Evolutionary conservation across 2,113 vertebrate species (phyloP).

Genomic region (Gobiocypris rarus): DNA sequence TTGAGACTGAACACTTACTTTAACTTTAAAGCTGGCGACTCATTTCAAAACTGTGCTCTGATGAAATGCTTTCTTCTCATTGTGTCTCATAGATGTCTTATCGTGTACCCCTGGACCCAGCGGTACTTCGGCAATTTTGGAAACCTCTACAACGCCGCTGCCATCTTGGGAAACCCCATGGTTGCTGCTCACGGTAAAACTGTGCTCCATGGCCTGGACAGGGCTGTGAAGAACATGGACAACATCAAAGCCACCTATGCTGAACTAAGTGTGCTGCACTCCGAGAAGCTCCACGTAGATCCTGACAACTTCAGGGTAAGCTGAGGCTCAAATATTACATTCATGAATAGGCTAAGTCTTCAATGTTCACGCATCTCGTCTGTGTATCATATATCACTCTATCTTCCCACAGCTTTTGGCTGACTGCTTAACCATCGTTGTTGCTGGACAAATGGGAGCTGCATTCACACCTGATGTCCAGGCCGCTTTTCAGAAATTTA

Average conservation of each 20-base stretch:
- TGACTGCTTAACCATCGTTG: slow-evolving; percentile 69
- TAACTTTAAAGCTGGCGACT: slow-evolving; percentile 54
- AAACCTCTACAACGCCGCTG: slow-evolving; percentile 72
- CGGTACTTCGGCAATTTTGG: slow-evolving; percentile 83
- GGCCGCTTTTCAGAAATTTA: slow-evolving; percentile 79
- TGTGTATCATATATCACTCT: neutral
- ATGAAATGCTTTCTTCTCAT: neutral
- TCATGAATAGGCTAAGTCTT: neutral
- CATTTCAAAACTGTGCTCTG: neutral
- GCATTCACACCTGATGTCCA: slow-evolving; percentile 69
- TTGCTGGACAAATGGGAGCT: slow-evolving; percentile 64
- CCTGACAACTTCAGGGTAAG: slow-evolving; percentile 87
- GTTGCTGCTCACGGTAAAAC: slow-evolving; percentile 74
- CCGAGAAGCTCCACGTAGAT: slow-evolving; percentile 84
- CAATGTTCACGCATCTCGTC: neutral
- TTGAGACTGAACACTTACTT: neutral
- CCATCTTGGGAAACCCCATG: slow-evolving; percentile 66
- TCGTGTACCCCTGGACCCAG: slow-evolving; percentile 78
- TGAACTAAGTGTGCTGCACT: slow-evolving; percentile 81
- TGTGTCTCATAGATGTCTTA: slow-evolving; percentile 68
- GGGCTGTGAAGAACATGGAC: slow-evolving; percentile 76
- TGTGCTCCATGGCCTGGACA: slow-evolving; percentile 74
- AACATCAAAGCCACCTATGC: slow-evolving; percentile 69
- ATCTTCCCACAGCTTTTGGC: slow-evolving; percentile 72
- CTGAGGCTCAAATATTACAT: neutral